Conservation (phyloP, 2,888 invertebrate genomes). For the Yponomeuta cagnagella region DNA sequence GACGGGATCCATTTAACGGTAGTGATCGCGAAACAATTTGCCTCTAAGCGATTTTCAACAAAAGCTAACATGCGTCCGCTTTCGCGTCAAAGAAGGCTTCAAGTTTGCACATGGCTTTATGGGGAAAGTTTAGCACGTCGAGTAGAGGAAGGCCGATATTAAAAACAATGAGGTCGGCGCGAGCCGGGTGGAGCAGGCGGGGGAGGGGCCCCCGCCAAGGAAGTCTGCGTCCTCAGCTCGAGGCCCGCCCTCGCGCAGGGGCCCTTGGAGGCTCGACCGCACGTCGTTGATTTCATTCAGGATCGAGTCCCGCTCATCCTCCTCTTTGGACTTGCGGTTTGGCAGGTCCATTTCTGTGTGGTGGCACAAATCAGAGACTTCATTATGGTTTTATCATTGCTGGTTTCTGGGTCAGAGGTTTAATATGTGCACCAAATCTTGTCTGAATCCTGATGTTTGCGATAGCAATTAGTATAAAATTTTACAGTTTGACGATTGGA, state of each 20-base stretch:
- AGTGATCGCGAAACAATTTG: slow-evolving; percentile 16
- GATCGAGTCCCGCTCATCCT: slow-evolving; percentile 47
- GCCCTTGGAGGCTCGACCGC: slow-evolving; percentile 80
- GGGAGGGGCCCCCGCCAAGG: slow-evolving; percentile 49
- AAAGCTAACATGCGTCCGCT: slow-evolving; percentile 14
- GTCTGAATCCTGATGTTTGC: too few relatives aligned
- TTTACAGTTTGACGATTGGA: too few relatives aligned
- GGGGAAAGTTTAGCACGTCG: slow-evolving; percentile 56
- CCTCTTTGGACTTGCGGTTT: slow-evolving; percentile 67
- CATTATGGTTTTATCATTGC: too few relatives aligned
- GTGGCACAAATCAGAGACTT: background rate
- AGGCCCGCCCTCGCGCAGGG: slow-evolving; percentile 77
- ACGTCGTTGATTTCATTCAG: slow-evolving; percentile 69
- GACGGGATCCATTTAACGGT: background rate
- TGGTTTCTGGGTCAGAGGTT: too few relatives aligned
- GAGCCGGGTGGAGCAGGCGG: slow-evolving; percentile 32
- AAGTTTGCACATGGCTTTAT: slow-evolving; percentile 48
- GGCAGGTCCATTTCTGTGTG: slow-evolving; percentile 78
- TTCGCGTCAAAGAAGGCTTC: slow-evolving; percentile 21
- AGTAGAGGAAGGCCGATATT: slow-evolving; percentile 51
- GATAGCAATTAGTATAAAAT: too few relatives aligned
- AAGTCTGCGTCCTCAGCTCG: slow-evolving; percentile 61
- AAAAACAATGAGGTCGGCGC: slow-evolving; percentile 48
- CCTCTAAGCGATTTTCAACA: slow-evolving; percentile 11
- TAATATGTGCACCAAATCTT: too few relatives aligned